Base-by-base conservation (phyloP, 2,113 vertebrate genomes). In the Pogona vitticeps region DNA sequence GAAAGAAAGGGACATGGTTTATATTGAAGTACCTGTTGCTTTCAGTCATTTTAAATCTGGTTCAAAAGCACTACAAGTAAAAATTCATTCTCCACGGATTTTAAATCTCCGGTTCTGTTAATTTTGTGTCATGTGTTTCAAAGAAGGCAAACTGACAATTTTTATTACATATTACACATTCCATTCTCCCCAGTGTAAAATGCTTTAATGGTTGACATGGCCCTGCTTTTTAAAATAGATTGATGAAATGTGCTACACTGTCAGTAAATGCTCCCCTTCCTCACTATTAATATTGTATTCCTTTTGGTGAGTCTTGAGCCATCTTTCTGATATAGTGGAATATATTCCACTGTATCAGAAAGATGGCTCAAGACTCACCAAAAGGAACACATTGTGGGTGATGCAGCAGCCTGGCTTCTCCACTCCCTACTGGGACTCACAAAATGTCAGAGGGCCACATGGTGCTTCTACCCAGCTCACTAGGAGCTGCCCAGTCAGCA, bases 1-100 rank as follows among this genome's bases (percentile, higher is more conserved):
- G 33, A 6, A 87, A 52, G 5, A 52, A 52, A 52, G 5, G 46
- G 81, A 89, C 3, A 59, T 86, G 90, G n/a, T 83, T 92, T 88
- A 87, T 86, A 89, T 88, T 92, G 3, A 90, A 91, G 20, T 67
- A 89, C 63, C 61, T 91, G 38, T 83, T 92, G 21, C 83, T 93
- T 91, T 70, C 80, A 91, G 83, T 3, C 67, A 73, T 90, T 92
- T 75, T 87, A 76, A 89, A 88, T 63, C 71, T 82, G 20, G 1
- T 90, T 92, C 81, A 91, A 91, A 92, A 73, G 26, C 56, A 63
- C 86, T 89, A 3, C 58, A 33, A 90, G 71, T 7, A 80, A 17
- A 46, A 94, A 82, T 89, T 91, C 90, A 89, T 28, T 92, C 42
- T 10, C 71, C 1, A 3, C 84, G 59, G 31, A 36, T 23, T 88